phyloP scores from a whole-genome alignment of 1,140 invertebrate genomes.

The Cheumatopsyche charites region DNA sequence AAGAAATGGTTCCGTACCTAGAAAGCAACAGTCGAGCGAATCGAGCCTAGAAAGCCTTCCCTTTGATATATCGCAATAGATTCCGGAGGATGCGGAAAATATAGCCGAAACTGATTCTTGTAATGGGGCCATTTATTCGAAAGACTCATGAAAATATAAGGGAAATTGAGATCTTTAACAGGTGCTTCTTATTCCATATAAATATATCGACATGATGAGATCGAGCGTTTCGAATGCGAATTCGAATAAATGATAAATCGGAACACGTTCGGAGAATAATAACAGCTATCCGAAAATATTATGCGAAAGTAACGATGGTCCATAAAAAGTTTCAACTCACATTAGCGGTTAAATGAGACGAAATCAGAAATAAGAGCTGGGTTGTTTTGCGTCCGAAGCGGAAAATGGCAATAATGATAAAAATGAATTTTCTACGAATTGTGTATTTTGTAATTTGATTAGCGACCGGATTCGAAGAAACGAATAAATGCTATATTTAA shows the following conservation, averaged over 20 bases:
- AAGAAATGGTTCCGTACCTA: not conserved
- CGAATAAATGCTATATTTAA: too few relatives aligned
- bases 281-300: conserved; percentile 17
- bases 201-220: not conserved
- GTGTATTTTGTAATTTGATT: too few relatives aligned
- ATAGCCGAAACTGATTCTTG: conserved; percentile 43
- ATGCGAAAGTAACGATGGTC: conserved; percentile 4
- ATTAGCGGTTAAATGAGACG: conserved; percentile 35
- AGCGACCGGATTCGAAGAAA: too few relatives aligned
- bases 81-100: conserved; percentile 38
- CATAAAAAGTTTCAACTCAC: conserved; percentile 34
- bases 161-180: not conserved
- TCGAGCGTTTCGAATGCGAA: not conserved
- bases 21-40: conserved; percentile 17
- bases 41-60: conserved; percentile 7
- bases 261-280: not conserved
- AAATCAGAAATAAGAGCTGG: conserved; percentile 42
- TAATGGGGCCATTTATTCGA: conserved; percentile 44
- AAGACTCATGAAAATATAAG: not conserved
- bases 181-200: not conserved
- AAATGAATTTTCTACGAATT: too few relatives aligned
- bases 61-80: conserved; percentile 40
- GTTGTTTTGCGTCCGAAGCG: not conserved
- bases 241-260: not conserved
- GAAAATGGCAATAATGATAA: too few relatives aligned